Evolutionary conservation across 2,888 invertebrate species (phyloP), one percentile per base, ranked within the genome.

Genomic region (Chrysina gloriosa): DNA sequence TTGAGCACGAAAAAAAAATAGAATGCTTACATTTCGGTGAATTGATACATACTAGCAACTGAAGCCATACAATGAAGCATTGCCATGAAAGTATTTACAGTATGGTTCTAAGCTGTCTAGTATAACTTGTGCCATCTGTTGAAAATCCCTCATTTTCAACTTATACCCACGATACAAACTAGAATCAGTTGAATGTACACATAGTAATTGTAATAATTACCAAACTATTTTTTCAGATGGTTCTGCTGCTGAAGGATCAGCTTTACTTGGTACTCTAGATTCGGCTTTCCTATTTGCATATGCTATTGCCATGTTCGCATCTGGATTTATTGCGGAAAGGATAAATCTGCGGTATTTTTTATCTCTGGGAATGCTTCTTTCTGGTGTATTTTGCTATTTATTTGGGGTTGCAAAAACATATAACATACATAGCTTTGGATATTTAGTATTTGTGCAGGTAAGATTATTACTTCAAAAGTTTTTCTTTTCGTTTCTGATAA

Each of bases 251-350:
- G 90, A 93, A 80, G 91, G 94, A 1, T 88, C 91, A 70, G 89
- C 92, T 1, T 82, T 96, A 31, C 88, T 98, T 36, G 97, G 97
- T 0, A 88, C 92, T 5, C 83, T 98, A 72, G 98, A 98, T 80
- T 95, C 96, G 0, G 91, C 96, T 0, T 98, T 96, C 82, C 86
- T 98, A 0, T 95, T 97, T 82, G 89, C 93, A 0, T 98, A 98
- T 80, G 97, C 97, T 0, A 87, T 89, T 65, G 93, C 96, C 71
- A 98, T 98, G 98, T 98, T 97, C 82, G 84, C 86, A 0, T 91
- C 91, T 0, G 98, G 98, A 1, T 92, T 97, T 82, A 86, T 97
- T 64, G 98, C 97, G 0, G 98, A 98, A 83, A 86, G 97, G 29
- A 92, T 95, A 23, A 95, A 97, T 76, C 84, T 98, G 42, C 87